Percentiles rank a stretch among this genome's conserved stretches.
Evolutionary conservation across 2,888 invertebrate genomes (phyloP).

Genomic region (Rotaria magnacalcarata): DNA sequence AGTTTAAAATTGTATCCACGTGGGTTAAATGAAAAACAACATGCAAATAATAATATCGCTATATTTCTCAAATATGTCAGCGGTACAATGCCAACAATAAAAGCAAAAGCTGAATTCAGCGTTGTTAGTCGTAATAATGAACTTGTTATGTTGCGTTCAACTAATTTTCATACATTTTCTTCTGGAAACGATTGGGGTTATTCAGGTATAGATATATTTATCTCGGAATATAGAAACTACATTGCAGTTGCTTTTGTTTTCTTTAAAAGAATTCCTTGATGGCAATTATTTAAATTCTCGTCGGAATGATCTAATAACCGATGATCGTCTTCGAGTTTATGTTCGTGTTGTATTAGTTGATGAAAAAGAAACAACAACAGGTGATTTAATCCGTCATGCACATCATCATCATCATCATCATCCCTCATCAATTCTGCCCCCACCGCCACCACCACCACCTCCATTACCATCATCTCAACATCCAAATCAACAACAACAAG

Average conservation of each 20-base stretch:
- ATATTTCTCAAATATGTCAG: constrained; percentile 30
- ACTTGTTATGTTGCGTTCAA: constrained; percentile 36
- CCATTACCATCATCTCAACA: neutral
- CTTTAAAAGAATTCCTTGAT: neutral
- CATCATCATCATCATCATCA: neutral
- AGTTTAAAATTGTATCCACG: constrained; percentile 37
- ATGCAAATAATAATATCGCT: constrained; percentile 17
- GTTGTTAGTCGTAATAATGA: constrained; percentile 32
- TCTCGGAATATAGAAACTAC: neutral
- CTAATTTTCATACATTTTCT: constrained; percentile 31
- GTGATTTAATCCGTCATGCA: constrained; percentile 2
- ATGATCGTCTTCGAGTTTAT: constrained; percentile 31
- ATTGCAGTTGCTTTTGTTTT: neutral
- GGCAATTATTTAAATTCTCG: constrained; percentile 25
- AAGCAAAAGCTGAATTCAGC: constrained; percentile 28
- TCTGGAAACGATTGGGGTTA: constrained; percentile 33
- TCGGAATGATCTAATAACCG: neutral
- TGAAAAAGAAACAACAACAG: constrained; percentile 15
- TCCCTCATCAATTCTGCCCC: neutral
- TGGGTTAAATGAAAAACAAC: constrained; percentile 32
- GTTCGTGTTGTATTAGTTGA: constrained; percentile 27
- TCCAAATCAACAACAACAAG: neutral
- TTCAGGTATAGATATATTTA: neutral
- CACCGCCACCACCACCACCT: neutral
- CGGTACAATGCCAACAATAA: constrained; percentile 17